Conservation (phyloP, 2,113 vertebrate species). For the Actinemys pallida region DNA sequence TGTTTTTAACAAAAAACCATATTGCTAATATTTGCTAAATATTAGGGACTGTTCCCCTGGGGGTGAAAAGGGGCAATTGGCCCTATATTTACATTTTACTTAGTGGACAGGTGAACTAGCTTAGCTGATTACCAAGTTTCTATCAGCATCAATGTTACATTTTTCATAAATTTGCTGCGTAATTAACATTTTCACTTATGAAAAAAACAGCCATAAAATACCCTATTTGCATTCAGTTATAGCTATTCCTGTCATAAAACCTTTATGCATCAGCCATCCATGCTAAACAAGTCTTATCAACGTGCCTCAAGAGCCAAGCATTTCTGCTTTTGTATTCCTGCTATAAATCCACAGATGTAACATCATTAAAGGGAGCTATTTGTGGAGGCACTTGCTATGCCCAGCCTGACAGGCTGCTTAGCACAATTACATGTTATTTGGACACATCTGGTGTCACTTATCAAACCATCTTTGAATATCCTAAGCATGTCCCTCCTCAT, state of each 20-base stretch:
- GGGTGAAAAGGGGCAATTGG: neutral
- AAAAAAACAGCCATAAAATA: slow-evolving; percentile 29
- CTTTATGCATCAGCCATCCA: neutral
- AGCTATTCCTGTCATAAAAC: neutral
- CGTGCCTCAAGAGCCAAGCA: neutral
- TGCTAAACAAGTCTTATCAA: neutral
- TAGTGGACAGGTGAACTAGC: neutral
- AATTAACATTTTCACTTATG: neutral
- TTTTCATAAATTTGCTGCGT: slow-evolving; percentile 30
- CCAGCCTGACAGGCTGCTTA: slow-evolving; percentile 1
- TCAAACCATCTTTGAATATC: neutral
- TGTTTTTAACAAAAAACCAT: too few relatives aligned
- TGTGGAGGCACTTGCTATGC: slow-evolving; percentile 11
- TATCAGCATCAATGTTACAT: slow-evolving; percentile 27
- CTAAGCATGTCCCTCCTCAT: neutral
- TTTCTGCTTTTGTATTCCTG: slow-evolving; percentile 19
- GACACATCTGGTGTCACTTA: slow-evolving; percentile 37
- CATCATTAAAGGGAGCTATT: slow-evolving; percentile 33
- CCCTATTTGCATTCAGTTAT: slow-evolving; percentile 15
- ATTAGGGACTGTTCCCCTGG: neutral
- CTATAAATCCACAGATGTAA: slow-evolving; percentile 24
- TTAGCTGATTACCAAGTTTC: neutral
- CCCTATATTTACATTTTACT: neutral
- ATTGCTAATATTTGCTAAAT: neutral
- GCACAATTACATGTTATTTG: neutral